Base-by-base conservation (phyloP, 2,797 vertebrate genomes). In the Lates japonicus region DNA sequence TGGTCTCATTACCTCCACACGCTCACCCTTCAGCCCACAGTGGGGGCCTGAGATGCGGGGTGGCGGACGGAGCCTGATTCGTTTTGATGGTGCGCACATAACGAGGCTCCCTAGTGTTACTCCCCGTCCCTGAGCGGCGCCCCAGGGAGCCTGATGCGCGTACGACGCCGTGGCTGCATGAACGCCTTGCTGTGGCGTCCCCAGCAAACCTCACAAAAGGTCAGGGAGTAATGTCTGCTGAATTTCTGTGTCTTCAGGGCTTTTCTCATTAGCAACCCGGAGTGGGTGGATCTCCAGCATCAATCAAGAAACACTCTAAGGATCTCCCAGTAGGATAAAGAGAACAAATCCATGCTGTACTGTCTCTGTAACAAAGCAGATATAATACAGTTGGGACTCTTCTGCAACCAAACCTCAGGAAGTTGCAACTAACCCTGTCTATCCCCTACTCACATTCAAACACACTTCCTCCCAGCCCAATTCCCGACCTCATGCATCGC, bases 1-100 rank as follows among this genome's bases (percentile, higher is more conserved):
- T 72, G 82, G 80, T 93, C 94, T 95, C 93, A 95, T 95, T 94
- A 95, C 93, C 92, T 94, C 89, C 84, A 88, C 86, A 78, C 79
- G 62, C 85, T 88, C 88, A 78, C 85, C 83, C 87, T 33, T 70
- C 87, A 89, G 88, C 82, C 79, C 67, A 6, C 78, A 70, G 81
- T 78, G 75, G 82, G 76, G 77, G 87, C 81, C 80, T n/a, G 72
- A 72, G 86, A 90, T 51, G 87, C 84, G 81, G 88, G 85, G 87
- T 81, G 90, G 89, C 41, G 85, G 80, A 62, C 59, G 73, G 92
- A 94, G 89, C 62, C 80, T 94, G 94, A 94, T 95, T 93, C 78
- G 89, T 94, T 93, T 89, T 93, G 94, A 95, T 94, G 92, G 90
- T 88, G 81, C 86, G 83, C 87, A 89, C 85, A 94, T 93, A 93